Conservation (phyloP, 2,888 invertebrate genomes). For the Julus scanicus region DNA sequence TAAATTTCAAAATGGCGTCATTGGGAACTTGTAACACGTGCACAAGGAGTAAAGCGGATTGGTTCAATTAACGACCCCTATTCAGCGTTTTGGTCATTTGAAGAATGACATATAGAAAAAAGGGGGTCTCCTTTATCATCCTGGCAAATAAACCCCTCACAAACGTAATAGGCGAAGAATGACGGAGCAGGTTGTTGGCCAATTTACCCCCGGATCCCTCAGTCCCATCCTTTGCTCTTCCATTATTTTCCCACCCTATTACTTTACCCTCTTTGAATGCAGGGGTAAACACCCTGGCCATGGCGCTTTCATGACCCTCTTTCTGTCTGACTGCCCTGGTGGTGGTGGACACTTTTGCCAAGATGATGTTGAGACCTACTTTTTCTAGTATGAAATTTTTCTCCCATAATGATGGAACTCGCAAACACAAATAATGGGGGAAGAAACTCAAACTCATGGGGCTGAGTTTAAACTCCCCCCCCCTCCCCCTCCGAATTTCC, state of each 20-base stretch:
- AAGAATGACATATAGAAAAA: slow-evolving; percentile 6
- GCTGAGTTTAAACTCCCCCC: too few relatives aligned
- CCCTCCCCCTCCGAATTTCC: too few relatives aligned
- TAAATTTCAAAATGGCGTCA: not conserved
- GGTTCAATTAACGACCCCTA: slow-evolving; percentile 37
- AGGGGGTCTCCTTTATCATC: slow-evolving; percentile 10
- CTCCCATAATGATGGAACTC: not conserved
- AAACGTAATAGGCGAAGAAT: slow-evolving; percentile 43
- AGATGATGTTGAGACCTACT: not conserved
- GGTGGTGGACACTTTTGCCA: not conserved
- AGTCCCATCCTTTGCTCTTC: slow-evolving; percentile 34
- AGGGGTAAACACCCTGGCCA: slow-evolving; percentile 36
- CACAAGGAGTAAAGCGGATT: slow-evolving; percentile 34
- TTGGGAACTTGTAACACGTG: not conserved
- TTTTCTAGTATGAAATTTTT: not conserved
- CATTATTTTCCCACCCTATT: slow-evolving; percentile 45
- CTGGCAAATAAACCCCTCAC: slow-evolving; percentile 38
- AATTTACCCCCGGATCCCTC: slow-evolving; percentile 32
- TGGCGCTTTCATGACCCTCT: slow-evolving; percentile 1
- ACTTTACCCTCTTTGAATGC: slow-evolving; percentile 39
- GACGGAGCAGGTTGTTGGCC: slow-evolving; percentile 45
- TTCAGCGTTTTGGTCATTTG: slow-evolving; percentile 34
- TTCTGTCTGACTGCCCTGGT: not conserved
- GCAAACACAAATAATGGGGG: not conserved
- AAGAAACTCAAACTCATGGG: too few relatives aligned